A percentile compares a stretch with the other conserved stretches of the same genome.
These are phyloP conservation scores for Microtus richardsoni DNA, from an alignment of 2,113 vertebrate species.

Conservation along the genomic window DNA sequence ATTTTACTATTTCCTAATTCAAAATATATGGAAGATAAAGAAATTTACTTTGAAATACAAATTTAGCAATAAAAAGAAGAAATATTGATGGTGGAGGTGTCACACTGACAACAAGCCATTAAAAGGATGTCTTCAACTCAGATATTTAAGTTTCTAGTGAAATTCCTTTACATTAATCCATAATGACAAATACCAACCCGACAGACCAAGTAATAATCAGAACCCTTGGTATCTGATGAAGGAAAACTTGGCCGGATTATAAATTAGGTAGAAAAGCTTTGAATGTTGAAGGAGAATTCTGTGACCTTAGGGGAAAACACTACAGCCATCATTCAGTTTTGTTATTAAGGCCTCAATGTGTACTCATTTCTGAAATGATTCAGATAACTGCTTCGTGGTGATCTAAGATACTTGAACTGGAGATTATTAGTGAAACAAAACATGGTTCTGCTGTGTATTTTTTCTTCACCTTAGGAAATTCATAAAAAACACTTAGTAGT, in stretches of 20 bases:
- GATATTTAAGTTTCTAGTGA: background rate
- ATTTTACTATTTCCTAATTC: background rate
- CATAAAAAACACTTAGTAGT: background rate
- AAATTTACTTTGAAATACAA: background rate
- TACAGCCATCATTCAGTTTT: constrained; percentile 6
- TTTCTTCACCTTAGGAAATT: constrained; percentile 23
- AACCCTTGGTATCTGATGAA: background rate
- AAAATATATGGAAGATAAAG: background rate
- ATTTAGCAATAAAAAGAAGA: background rate
- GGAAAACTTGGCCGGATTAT: background rate
- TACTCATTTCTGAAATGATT: constrained; percentile 55
- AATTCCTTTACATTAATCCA: background rate
- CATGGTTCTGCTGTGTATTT: background rate
- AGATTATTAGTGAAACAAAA: constrained; percentile 56
- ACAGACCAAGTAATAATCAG: background rate
- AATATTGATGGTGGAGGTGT: background rate
- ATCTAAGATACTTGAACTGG: constrained; percentile 46
- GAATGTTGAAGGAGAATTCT: background rate
- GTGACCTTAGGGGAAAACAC: background rate
- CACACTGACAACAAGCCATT: background rate
- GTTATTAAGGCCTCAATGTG: background rate
- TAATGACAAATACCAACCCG: background rate
- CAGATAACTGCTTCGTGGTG: constrained; percentile 39
- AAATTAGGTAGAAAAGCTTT: constrained; percentile 37
- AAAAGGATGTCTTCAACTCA: background rate